Percentiles rank a stretch among this genome's conserved stretches.
Evolutionary conservation across 2,888 invertebrate genomes (phyloP).

Genomic region (Melanostoma mellinum): DNA sequence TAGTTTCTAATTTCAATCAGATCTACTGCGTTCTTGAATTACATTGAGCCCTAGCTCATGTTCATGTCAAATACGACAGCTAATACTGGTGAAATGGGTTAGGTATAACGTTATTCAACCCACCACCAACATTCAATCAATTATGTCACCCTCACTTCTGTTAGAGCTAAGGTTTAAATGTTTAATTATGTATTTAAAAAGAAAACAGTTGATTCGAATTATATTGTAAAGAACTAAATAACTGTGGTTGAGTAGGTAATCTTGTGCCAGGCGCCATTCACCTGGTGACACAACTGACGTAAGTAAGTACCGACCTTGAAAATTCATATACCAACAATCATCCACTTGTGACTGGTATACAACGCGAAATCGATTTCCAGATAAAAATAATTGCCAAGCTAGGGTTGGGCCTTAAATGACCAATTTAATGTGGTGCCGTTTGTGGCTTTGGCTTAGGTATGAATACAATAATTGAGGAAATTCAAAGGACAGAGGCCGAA

Average conservation of each 20-base stretch:
- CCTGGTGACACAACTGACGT: slow-evolving; percentile 52
- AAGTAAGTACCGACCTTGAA: slow-evolving; percentile 55
- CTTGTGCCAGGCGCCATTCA: slow-evolving; percentile 23
- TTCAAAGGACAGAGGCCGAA: too few species aligned
- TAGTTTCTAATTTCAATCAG: background rate
- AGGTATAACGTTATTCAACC: too few species aligned
- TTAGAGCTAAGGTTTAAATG: slow-evolving; percentile 16
- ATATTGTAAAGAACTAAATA: slow-evolving; percentile 21
- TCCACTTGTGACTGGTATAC: slow-evolving; percentile 14
- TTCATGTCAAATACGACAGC: too few species aligned
- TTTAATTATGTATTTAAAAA: slow-evolving; percentile 3
- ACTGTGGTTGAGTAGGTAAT: slow-evolving; percentile 26
- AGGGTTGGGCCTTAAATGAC: slow-evolving; percentile 27
- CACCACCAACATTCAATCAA: background rate
- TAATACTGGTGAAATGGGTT: too few species aligned
- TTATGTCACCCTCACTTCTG: slow-evolving; percentile 32
- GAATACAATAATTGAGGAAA: too few species aligned
- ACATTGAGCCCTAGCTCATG: too few species aligned
- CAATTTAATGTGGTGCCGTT: background rate
- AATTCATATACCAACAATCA: slow-evolving; percentile 25
- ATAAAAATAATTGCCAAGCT: slow-evolving; percentile 40
- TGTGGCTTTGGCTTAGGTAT: too few species aligned
- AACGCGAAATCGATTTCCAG: slow-evolving; percentile 42
- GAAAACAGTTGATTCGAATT: slow-evolving; percentile 47
- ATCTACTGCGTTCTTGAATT: too few species aligned